Evolutionary conservation across 1,140 invertebrate species (phyloP).

Genomic region (Propsilocerus akamusi): DNA sequence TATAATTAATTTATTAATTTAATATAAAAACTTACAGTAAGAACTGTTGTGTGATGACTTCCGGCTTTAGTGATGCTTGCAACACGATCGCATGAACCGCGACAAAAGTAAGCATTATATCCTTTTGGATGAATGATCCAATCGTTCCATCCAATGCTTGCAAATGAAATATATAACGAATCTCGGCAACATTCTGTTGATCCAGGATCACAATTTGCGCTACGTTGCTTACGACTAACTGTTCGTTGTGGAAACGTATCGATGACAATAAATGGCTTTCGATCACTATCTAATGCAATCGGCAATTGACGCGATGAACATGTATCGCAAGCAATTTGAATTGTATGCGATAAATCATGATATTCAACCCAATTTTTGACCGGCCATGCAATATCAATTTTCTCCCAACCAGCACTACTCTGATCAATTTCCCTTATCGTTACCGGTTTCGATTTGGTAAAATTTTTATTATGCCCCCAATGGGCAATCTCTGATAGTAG

Average conservation of each 20-base stretch:
- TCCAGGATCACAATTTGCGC: constrained; percentile 45
- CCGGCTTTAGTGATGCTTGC: constrained; percentile 42
- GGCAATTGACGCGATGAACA: constrained; percentile 34
- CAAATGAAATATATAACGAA: constrained; percentile 60
- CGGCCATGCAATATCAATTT: constrained; percentile 51
- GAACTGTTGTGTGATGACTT: constrained; percentile 46
- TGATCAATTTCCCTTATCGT: constrained; percentile 51
- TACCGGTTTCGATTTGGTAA: constrained; percentile 50
- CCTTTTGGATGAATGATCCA: constrained; percentile 67
- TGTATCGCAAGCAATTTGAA: constrained; percentile 56
- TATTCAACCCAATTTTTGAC: constrained; percentile 52
- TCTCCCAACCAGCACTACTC: constrained; percentile 51
- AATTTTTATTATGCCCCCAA: constrained; percentile 46
- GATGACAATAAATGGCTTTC: constrained; percentile 53
- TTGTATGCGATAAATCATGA: constrained; percentile 38
- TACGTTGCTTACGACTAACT: constrained; percentile 35
- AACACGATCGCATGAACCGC: constrained; percentile 51
- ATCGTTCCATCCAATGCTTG: constrained; percentile 69
- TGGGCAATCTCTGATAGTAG: constrained; percentile 60
- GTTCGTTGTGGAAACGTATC: constrained; percentile 37
- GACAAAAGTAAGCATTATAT: constrained; percentile 71
- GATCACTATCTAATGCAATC: constrained; percentile 35
- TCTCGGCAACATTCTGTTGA: constrained; percentile 66
- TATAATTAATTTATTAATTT: not conserved
- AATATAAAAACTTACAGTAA: constrained; percentile 36